Conservation (phyloP, 1,140 invertebrate genomes). For the Temnothorax longispinosus region DNA sequence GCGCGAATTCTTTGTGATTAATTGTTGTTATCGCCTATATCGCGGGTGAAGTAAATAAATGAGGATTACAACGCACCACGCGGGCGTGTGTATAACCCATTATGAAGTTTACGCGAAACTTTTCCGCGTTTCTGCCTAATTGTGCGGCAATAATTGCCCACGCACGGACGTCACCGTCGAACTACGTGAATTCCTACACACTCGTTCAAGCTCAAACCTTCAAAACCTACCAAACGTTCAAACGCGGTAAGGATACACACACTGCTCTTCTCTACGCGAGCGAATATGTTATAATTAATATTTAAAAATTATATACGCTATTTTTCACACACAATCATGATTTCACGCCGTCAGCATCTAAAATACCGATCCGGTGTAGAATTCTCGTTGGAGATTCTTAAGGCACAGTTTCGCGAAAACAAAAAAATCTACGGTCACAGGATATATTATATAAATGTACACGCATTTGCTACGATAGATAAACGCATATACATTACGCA, state of each 20-base stretch:
- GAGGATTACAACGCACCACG: slow-evolving; percentile 25
- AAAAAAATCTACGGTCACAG: slow-evolving; percentile 17
- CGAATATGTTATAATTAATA: slow-evolving; percentile 29
- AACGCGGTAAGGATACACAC: slow-evolving; percentile 18
- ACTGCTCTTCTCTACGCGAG: neutral
- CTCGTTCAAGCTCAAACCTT: slow-evolving; percentile 50
- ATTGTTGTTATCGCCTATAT: slow-evolving; percentile 52
- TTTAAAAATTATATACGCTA: slow-evolving; percentile 26
- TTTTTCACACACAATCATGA: neutral
- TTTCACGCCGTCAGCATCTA: neutral
- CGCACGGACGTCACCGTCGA: slow-evolving; percentile 33
- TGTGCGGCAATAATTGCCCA: slow-evolving; percentile 61
- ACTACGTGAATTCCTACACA: slow-evolving; percentile 24
- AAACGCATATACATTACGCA: slow-evolving; percentile 8
- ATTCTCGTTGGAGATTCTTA: slow-evolving; percentile 6
- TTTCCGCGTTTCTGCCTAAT: slow-evolving; percentile 52
- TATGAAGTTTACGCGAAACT: slow-evolving; percentile 53
- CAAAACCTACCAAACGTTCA: slow-evolving; percentile 1
- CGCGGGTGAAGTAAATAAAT: slow-evolving; percentile 38
- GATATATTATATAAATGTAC: slow-evolving; percentile 24
- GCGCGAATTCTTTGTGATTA: slow-evolving; percentile 59
- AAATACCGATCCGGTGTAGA: neutral
- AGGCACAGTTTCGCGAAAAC: neutral
- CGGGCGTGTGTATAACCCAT: slow-evolving; percentile 35
- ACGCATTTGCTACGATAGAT: slow-evolving; percentile 30